Base-by-base conservation (phyloP, 2,888 invertebrate species). In the Pilophorus perplexus region DNA sequence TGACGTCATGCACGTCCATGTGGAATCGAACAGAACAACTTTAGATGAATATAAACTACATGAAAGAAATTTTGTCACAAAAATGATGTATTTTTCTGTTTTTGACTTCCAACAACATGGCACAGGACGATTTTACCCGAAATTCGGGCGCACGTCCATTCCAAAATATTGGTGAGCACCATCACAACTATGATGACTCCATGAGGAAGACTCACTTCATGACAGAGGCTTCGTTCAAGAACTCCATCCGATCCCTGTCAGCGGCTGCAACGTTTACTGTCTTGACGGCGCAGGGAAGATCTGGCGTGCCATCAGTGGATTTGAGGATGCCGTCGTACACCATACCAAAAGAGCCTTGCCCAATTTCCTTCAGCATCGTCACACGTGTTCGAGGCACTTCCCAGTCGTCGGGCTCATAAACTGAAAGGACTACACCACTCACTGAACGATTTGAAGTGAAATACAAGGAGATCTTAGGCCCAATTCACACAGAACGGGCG, bases 301-400 rank as follows among this genome's bases (percentile, higher is more conserved):
- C 54, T 52, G 84, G 83, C 2, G 64, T 18, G n/a, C 67, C 62
- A 38, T 64, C 67, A 22, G 48, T 40, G 22, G 60, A 59, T 38
- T 68, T 67, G 3, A 82, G 75, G 3, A 79, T 74, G 1, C 87
- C 88, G 71, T 81, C 81, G 72, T 83, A 85, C 0, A 90, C 89
- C 79, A 83, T 84, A 1, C 89, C 89, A 76, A 90, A 90, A 3
- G 86, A 84, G 2, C 89, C 89, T 69, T 85, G 80, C 1, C 89
- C 89, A 14, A 89, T 77, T 65, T 79, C 79, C 48, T 79, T 76
- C 3, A 80, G 71, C 2, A 86, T 73, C 52, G 80, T 79, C 1
- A 89, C 78, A 71, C 83, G 82, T 3, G 82, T 81, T 22, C 85
- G 75, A 0, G 80, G 77, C 23, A 87, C 81, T 76, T 89, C 89